Percentiles rank a stretch among this genome's conserved stretches.
These are phyloP conservation scores for Rhagonycha lutea DNA, from an alignment of 2,888 invertebrate species.

Conservation along the genomic window DNA sequence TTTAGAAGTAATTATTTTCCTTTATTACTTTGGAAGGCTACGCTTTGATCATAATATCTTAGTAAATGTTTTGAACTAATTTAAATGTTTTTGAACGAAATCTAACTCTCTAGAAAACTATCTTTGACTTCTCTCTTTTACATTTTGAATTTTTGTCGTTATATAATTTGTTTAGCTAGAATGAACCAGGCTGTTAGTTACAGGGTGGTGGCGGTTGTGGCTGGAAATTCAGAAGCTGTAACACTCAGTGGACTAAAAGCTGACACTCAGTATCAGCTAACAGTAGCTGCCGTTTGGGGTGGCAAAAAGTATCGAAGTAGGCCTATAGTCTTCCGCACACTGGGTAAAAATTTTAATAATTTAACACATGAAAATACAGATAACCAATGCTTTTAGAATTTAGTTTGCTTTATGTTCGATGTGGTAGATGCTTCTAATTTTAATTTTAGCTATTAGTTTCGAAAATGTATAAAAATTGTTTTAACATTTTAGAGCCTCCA, in stretches of 20 bases:
- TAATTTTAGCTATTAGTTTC: neutral
- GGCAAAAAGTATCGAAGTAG: constrained; percentile 83
- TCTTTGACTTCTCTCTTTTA: neutral
- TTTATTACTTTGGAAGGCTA: too few relatives aligned
- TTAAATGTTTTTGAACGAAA: neutral
- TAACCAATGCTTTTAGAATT: neutral
- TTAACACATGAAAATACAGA: neutral
- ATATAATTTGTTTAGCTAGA: constrained; percentile 37
- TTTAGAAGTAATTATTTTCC: too few relatives aligned
- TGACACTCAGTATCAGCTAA: constrained; percentile 86
- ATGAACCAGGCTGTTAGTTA: constrained; percentile 71
- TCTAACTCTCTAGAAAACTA: neutral
- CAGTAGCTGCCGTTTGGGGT: constrained; percentile 82
- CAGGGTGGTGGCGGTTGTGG: constrained; percentile 91
- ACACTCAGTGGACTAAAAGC: constrained; percentile 80
- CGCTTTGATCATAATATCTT: too few relatives aligned
- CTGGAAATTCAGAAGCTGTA: constrained; percentile 86
- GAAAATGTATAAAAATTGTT: neutral
- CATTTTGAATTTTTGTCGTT: neutral
- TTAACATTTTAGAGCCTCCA: constrained; percentile 69
- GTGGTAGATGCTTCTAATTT: neutral
- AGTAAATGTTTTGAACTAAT: too few relatives aligned
- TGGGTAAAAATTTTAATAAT: constrained; percentile 62
- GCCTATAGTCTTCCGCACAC: constrained; percentile 87
- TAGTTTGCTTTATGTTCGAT: neutral